These are phyloP conservation scores for Symphodus melops DNA, from an alignment of 2,113 vertebrate genomes.

Conservation along the genomic window DNA sequence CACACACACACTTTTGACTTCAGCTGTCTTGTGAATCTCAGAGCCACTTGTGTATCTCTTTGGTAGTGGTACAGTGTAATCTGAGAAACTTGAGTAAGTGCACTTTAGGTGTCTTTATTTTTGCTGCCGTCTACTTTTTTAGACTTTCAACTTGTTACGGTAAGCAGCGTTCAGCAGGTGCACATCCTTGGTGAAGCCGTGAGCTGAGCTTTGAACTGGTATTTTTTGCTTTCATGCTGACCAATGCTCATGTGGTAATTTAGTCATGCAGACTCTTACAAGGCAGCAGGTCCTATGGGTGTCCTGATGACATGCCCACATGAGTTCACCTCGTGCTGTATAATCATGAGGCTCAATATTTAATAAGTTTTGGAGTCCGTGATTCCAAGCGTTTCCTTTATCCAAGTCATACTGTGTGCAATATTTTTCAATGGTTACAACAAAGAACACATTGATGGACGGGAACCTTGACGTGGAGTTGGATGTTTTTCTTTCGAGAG, in stretches of 20 bases:
- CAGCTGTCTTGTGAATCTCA: conserved; percentile 25
- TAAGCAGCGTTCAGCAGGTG: conserved; percentile 33
- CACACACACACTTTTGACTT: conserved; percentile 11
- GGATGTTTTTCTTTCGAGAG: conserved; percentile 14
- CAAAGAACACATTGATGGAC: conserved; percentile 37
- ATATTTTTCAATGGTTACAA: conserved; percentile 26
- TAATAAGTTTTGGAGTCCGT: conserved; percentile 12
- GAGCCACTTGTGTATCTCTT: conserved; percentile 31
- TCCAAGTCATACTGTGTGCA: conserved; percentile 6
- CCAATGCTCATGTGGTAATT: conserved; percentile 44
- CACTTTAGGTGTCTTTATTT: conserved; percentile 39
- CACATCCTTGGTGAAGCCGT: conserved; percentile 36
- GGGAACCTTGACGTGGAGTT: conserved; percentile 24
- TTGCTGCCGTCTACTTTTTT: conserved; percentile 36
- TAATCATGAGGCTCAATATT: conserved; percentile 36
- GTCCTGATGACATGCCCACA: conserved; percentile 41
- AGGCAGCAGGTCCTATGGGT: conserved; percentile 19
- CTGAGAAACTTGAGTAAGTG: conserved; percentile 18
- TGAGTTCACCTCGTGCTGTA: conserved; percentile 34
- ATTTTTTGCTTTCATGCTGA: conserved; percentile 48
- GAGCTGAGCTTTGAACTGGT: conserved; percentile 55
- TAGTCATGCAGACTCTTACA: conserved; percentile 33
- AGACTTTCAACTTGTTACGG: conserved; percentile 20
- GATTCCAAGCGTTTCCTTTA: conserved; percentile 9
- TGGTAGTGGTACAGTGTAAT: conserved; percentile 45